A percentile compares a stretch with the other conserved stretches of the same genome.
phyloP scores from a whole-genome alignment of 1,140 invertebrate species.

The Octopus sinensis region DNA sequence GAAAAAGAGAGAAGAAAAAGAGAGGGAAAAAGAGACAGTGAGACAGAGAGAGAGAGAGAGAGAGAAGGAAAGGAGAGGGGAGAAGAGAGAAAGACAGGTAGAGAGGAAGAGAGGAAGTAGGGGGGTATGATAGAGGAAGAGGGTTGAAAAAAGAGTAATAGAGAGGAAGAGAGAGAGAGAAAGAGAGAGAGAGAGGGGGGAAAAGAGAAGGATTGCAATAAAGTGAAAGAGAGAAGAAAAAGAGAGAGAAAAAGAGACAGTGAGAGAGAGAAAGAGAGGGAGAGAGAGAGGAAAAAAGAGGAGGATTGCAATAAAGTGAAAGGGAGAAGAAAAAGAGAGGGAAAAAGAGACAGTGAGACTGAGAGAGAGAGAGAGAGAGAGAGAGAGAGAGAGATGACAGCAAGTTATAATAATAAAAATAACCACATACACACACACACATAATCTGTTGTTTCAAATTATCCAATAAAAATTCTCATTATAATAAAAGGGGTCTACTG shows the following conservation, averaged over 20 bases:
- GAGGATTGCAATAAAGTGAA: neutral
- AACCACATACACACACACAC: no score
- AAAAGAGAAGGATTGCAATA: neutral
- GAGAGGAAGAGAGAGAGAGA: neutral
- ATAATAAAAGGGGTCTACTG: no score
- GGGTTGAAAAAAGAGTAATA: neutral
- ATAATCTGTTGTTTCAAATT: no score
- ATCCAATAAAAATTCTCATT: no score
- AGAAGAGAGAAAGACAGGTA: neutral
- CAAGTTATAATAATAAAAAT: no score
- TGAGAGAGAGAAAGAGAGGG: neutral
- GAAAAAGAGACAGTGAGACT: neutral
- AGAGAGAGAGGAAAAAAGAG: neutral
- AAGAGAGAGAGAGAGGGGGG: neutral
- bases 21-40: neutral
- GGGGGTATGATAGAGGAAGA: neutral
- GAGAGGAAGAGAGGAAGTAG: neutral
- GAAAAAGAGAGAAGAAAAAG: neutral
- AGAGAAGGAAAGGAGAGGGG: neutral
- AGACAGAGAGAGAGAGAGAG: neutral
- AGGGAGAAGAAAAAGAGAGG: neutral
- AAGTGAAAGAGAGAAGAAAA: neutral
- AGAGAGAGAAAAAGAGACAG: neutral
- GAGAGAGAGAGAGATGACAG: no score
- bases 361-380: neutral